phyloP scores from a whole-genome alignment of 2,797 vertebrate species.

The Phalanger gymnotis region DNA sequence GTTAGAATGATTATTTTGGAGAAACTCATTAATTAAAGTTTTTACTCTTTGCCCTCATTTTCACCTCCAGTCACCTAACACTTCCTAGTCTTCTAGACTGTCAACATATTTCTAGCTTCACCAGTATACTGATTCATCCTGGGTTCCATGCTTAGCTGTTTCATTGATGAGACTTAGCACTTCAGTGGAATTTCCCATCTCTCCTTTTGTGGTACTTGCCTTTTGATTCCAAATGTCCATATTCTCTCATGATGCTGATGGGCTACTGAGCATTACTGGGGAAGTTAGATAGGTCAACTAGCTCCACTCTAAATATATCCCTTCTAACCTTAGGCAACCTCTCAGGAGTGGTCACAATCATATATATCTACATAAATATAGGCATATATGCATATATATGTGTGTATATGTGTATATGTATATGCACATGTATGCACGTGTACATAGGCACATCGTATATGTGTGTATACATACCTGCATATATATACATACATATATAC shows the following conservation, averaged over 20 bases:
- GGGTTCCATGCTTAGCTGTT: not conserved
- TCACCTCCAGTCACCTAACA: not conserved
- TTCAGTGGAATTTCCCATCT: not conserved
- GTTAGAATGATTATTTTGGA: not conserved
- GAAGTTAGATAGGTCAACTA: too few relatives aligned
- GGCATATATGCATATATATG: too few relatives aligned
- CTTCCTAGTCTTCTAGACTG: not conserved
- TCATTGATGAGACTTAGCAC: not conserved
- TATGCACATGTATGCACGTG: too few relatives aligned
- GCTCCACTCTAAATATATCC: too few relatives aligned
- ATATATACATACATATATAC: too few relatives aligned
- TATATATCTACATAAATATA: not conserved
- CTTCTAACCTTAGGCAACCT: too few relatives aligned
- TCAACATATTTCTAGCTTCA: not conserved
- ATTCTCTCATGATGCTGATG: too few relatives aligned
- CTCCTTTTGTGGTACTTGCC: not conserved
- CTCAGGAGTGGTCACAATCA: not conserved
- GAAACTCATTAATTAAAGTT: not conserved
- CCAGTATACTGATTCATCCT: not conserved
- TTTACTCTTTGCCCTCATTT: not conserved
- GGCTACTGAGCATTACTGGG: too few relatives aligned
- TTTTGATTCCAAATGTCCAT: not conserved
- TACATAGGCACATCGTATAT: too few relatives aligned
- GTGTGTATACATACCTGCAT: too few relatives aligned
- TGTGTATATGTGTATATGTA: too few relatives aligned